Conservation (phyloP, 2,888 invertebrate genomes). For the Sicus ferrugineus region DNA sequence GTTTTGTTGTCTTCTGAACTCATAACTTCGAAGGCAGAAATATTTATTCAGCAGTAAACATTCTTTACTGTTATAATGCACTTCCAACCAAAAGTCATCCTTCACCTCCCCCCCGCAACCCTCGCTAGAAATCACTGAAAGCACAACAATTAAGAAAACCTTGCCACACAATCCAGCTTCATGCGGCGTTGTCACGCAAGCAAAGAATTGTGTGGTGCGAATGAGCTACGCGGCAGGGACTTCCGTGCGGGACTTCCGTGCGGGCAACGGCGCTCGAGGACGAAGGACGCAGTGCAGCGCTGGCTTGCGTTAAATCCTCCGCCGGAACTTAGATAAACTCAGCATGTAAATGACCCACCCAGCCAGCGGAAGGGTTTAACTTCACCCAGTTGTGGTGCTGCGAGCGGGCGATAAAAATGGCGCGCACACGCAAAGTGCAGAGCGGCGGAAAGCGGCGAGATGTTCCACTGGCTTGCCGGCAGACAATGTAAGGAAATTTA, state of each 20-base stretch:
- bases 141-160: conserved; percentile 4
- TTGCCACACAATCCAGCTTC: not conserved
- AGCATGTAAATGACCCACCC: not conserved
- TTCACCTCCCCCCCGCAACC: not conserved
- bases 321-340: conserved; percentile 19
- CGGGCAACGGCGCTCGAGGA: not conserved
- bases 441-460: conserved; percentile 6
- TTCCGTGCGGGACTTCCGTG: too few species aligned
- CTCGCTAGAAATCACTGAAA: not conserved
- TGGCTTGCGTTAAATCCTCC: conserved; percentile 13
- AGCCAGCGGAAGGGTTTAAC: not conserved
- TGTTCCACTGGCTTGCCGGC: not conserved
- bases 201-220: not conserved
- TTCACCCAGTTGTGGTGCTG: not conserved
- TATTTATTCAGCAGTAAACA: not conserved
- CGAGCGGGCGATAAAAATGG: not conserved
- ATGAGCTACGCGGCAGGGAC: not conserved
- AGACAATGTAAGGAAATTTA: conserved; percentile 8
- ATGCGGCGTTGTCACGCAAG: conserved; percentile 3
- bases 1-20: not conserved
- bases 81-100: not conserved
- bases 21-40: not conserved
- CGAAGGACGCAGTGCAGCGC: not conserved
- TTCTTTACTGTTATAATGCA: not conserved
- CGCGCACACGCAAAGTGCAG: not conserved